A percentile compares a stretch with the other conserved stretches of the same genome.
Evolutionary conservation across 1,140 invertebrate species (phyloP).

Genomic region (Uloborus diversus): DNA sequence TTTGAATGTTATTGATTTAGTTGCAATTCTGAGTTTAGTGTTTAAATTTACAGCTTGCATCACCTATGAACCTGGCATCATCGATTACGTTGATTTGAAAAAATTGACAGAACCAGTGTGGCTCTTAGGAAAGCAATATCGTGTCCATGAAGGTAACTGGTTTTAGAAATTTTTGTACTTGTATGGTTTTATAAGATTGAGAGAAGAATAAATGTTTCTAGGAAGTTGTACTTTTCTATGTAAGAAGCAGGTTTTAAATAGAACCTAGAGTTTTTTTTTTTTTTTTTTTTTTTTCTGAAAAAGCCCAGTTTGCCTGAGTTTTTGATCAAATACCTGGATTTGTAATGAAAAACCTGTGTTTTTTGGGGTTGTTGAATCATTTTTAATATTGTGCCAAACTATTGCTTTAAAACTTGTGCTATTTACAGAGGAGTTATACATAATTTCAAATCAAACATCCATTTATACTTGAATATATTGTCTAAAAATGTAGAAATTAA

Average conservation of each 20-base stretch:
- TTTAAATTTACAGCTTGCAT: slow-evolving; percentile 26
- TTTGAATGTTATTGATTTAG: too few relatives aligned
- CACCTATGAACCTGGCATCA: slow-evolving; percentile 26
- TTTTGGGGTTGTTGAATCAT: too few relatives aligned
- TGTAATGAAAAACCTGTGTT: too few relatives aligned
- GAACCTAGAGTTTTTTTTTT: slow-evolving; percentile 35
- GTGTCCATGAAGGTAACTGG: slow-evolving; percentile 74
- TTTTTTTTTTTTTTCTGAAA: slow-evolving; percentile 54
- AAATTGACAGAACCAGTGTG: slow-evolving; percentile 83
- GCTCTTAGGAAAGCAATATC: slow-evolving; percentile 88
- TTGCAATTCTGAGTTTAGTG: too few relatives aligned
- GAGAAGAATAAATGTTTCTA: background rate
- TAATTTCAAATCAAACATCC: too few relatives aligned
- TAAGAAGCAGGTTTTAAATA: background rate
- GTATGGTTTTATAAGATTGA: background rate
- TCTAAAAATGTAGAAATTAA: too few relatives aligned
- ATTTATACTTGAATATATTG: too few relatives aligned
- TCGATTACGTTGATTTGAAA: slow-evolving; percentile 32
- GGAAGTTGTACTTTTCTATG: background rate
- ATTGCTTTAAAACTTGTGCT: too few relatives aligned
- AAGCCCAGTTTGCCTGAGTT: background rate
- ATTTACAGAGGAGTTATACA: too few relatives aligned
- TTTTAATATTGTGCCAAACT: too few relatives aligned
- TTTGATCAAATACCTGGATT: background rate
- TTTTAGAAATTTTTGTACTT: background rate